Evolutionary conservation across 1,140 invertebrate species (phyloP).

Genomic region (roundworm (Caenorhabditis elegans)): DNA sequence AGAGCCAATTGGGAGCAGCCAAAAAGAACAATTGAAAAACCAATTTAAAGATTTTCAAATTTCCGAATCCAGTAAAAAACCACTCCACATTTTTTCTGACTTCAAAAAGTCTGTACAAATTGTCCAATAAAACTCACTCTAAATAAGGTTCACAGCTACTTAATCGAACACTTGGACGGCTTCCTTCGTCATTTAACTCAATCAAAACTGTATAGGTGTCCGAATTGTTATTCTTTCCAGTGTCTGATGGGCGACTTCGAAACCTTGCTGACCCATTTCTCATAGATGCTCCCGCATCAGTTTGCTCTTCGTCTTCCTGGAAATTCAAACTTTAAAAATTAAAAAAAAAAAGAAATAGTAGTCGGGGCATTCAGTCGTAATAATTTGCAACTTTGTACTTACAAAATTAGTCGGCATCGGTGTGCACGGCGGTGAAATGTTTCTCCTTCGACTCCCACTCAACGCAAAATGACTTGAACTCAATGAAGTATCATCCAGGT

Average conservation of each 20-base stretch:
- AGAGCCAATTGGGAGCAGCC: too few species aligned
- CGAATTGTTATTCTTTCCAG: not conserved
- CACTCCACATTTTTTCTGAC: too few species aligned
- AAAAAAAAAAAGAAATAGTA: not conserved
- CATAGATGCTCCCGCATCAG: not conserved
- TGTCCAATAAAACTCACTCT: slow-evolving; percentile 10
- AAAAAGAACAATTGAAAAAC: too few species aligned
- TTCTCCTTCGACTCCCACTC: slow-evolving; percentile 16
- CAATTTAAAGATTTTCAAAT: too few species aligned
- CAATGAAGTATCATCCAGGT: slow-evolving; percentile 45
- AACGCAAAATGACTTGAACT: slow-evolving; percentile 26
- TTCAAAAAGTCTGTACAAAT: not conserved
- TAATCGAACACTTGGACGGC: slow-evolving; percentile 37
- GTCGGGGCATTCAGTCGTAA: too few species aligned
- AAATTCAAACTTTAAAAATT: not conserved
- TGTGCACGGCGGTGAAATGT: slow-evolving; percentile 33
- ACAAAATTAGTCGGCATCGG: slow-evolving; percentile 34
- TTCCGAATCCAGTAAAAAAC: too few species aligned
- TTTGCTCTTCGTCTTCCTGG: slow-evolving; percentile 5
- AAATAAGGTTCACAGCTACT: slow-evolving; percentile 7
- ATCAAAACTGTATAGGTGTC: slow-evolving; percentile 43
- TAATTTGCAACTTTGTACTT: too few species aligned
- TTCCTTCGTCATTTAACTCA: slow-evolving; percentile 44
- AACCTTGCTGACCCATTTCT: slow-evolving; percentile 40
- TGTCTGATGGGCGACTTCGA: not conserved